Evolutionary conservation across 2,888 invertebrate species (phyloP).

Genomic region (Pyrgus malvae): DNA sequence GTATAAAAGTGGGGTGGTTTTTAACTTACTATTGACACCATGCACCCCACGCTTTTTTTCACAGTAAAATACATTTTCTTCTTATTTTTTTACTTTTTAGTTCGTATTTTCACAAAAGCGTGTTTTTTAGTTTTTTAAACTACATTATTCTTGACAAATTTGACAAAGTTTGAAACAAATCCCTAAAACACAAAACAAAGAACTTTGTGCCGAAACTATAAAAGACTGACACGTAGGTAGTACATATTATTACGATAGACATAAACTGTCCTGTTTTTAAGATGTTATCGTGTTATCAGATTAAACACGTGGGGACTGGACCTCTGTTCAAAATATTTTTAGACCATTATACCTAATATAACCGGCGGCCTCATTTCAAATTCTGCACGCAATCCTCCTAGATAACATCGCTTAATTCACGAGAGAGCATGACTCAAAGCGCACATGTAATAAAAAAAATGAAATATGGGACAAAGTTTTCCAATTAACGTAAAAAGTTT

Average conservation of each 20-base stretch:
- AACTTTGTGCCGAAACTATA: too few relatives aligned
- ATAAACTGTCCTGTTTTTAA: constrained; percentile 7
- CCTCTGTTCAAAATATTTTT: constrained; percentile 19
- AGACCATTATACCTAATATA: constrained; percentile 22
- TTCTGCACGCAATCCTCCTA: constrained; percentile 29
- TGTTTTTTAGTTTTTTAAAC: too few relatives aligned
- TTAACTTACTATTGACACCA: too few relatives aligned
- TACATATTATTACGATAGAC: not conserved
- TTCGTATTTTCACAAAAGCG: too few relatives aligned
- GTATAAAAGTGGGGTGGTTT: too few relatives aligned
- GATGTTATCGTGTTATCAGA: constrained; percentile 21
- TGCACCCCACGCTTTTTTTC: too few relatives aligned
- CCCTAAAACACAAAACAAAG: too few relatives aligned
- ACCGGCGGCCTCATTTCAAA: constrained; percentile 30
- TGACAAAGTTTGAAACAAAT: too few relatives aligned
- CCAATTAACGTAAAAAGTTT: not conserved
- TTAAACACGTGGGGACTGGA: constrained; percentile 5
- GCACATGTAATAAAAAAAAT: constrained; percentile 1
- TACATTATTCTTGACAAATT: too few relatives aligned
- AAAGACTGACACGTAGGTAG: not conserved
- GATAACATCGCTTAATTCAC: constrained; percentile 31
- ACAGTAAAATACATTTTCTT: too few relatives aligned
- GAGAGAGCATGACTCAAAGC: constrained; percentile 29
- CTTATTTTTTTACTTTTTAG: too few relatives aligned
- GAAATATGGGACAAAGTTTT: not conserved